Percentiles rank a stretch among this genome's conserved stretches.
phyloP scores from a whole-genome alignment of 2,113 vertebrate genomes.

The Anolis carolinensis region DNA sequence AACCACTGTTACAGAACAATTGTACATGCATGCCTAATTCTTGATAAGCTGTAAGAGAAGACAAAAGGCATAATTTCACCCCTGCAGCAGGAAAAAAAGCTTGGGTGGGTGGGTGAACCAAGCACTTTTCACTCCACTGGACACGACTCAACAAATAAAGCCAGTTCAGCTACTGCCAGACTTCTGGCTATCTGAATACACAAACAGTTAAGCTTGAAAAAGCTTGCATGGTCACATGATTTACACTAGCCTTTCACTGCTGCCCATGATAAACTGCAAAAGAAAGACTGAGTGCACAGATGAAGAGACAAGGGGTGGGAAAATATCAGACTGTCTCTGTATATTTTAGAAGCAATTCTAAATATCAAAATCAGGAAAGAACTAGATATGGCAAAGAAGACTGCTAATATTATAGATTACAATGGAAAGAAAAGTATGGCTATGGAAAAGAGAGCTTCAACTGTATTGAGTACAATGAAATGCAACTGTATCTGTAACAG shows the following conservation, averaged over 20 bases:
- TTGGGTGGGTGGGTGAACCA: slow-evolving; percentile 1
- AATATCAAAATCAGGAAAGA: accelerated
- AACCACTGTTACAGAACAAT: slow-evolving; percentile 64
- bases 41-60: slow-evolving; percentile 67
- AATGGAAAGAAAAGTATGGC: neutral
- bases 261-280: slow-evolving; percentile 16
- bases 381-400: neutral
- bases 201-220: slow-evolving; percentile 63
- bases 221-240: slow-evolving; percentile 25
- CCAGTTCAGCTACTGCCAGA: slow-evolving; percentile 63
- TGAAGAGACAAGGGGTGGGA: slow-evolving; percentile 54
- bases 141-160: slow-evolving; percentile 76
- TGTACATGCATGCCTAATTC: slow-evolving; percentile 72
- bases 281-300: slow-evolving; percentile 51
- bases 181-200: slow-evolving; percentile 70
- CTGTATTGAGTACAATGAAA: neutral
- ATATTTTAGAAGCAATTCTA: slow-evolving; percentile 38
- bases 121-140: slow-evolving; percentile 71
- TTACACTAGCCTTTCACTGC: slow-evolving; percentile 43
- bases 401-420: slow-evolving; percentile 10
- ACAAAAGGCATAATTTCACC: slow-evolving; percentile 73
- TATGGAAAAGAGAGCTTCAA: neutral
- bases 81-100: slow-evolving; percentile 45
- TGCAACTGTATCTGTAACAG: neutral
- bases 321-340: slow-evolving; percentile 23